Evolutionary conservation across 2,797 vertebrate species (phyloP).

Genomic region (Glyptemys insculpta): DNA sequence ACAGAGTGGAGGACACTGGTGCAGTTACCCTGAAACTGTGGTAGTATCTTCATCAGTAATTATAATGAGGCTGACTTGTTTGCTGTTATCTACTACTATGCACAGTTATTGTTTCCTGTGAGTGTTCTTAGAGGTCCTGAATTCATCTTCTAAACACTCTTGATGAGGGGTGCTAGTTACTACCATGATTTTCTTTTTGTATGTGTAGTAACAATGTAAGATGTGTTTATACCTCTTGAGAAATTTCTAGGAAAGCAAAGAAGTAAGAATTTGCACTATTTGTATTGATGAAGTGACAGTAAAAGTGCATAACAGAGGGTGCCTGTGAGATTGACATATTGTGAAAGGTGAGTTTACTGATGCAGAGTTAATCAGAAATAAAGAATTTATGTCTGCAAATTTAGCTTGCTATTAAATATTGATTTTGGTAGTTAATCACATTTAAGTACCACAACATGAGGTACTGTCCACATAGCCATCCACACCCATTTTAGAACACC

Average conservation of each 20-base stretch:
- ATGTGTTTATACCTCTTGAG: background rate
- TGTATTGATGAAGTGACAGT: background rate
- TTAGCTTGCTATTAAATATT: background rate
- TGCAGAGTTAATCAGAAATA: background rate
- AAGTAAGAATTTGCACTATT: fast-evolving
- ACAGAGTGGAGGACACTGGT: background rate
- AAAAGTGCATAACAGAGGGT: background rate
- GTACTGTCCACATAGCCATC: background rate
- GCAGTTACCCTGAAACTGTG: background rate
- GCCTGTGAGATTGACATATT: background rate
- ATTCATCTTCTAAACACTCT: background rate
- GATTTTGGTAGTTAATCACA: too few relatives aligned
- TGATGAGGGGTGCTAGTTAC: background rate
- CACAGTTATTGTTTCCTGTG: background rate
- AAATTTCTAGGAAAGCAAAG: background rate
- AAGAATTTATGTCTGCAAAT: background rate
- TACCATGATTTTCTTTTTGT: background rate
- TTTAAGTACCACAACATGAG: background rate
- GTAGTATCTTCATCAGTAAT: background rate
- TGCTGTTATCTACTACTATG: background rate
- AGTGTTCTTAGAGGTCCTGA: background rate
- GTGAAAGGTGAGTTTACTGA: background rate
- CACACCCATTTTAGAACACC: background rate
- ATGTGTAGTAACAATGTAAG: background rate
- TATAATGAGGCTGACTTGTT: background rate